A percentile compares a stretch with the other conserved stretches of the same genome.
Evolutionary conservation across 2,888 invertebrate species (phyloP).

Genomic region (Pristionchus fissidentatus): DNA sequence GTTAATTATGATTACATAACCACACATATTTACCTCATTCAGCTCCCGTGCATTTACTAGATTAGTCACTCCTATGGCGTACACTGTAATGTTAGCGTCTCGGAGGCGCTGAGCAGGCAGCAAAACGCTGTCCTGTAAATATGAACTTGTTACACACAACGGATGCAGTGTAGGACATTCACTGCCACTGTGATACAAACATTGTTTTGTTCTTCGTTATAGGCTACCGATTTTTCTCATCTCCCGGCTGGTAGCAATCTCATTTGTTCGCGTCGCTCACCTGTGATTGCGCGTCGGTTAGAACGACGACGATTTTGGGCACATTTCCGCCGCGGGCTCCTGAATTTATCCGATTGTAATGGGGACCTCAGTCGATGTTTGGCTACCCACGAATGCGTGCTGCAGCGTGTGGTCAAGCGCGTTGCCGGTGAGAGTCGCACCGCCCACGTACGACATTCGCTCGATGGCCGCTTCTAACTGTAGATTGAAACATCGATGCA

Average conservation of each 20-base stretch:
- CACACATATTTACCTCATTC: conserved; percentile 64
- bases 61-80: conserved; percentile 76
- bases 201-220: no score
- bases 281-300: conserved; percentile 77
- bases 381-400: conserved; percentile 62
- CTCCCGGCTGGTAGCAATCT: no score
- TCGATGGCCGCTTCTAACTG: conserved; percentile 73
- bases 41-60: conserved; percentile 75
- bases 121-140: conserved; percentile 68
- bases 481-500: conserved; percentile 48
- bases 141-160: neutral
- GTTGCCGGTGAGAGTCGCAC: conserved; percentile 74
- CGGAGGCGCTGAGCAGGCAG: conserved; percentile 71
- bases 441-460: conserved; percentile 69
- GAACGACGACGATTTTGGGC: conserved; percentile 76
- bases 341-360: neutral
- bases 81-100: conserved; percentile 75
- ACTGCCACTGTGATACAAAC: no score
- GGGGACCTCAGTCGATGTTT: no score
- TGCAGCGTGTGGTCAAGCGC: conserved; percentile 68
- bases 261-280: no score
- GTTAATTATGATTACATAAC: neutral
- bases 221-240: no score
- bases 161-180: no score
- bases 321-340: conserved; percentile 70